A percentile compares a stretch with the other conserved stretches of the same genome.
These are phyloP conservation scores for Nothocercus nigrocapillus DNA, from an alignment of 2,113 vertebrate genomes.

Conservation along the genomic window DNA sequence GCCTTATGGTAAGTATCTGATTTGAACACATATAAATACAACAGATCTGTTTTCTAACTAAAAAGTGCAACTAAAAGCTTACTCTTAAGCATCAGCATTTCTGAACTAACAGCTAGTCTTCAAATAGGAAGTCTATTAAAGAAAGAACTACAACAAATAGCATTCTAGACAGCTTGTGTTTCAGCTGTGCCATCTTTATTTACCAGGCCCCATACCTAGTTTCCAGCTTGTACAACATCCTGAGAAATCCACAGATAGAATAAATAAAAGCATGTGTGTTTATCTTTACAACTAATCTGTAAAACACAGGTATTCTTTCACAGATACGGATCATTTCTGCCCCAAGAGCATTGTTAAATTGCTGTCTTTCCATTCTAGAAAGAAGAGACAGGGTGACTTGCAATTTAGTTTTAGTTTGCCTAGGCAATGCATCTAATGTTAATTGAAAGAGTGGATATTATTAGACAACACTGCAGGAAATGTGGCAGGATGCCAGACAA, in stretches of 20 bases:
- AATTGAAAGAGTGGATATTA: constrained; percentile 11
- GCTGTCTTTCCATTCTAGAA: background rate
- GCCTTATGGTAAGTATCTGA: background rate
- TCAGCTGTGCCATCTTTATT: background rate
- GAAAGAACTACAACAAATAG: background rate
- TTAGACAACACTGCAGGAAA: background rate
- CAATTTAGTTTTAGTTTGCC: constrained; percentile 17
- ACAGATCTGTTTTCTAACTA: background rate
- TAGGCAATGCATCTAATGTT: background rate
- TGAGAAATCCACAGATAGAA: background rate
- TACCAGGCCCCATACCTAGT: background rate
- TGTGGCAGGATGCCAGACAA: background rate
- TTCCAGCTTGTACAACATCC: background rate
- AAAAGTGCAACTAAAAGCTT: background rate
- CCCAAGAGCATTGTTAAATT: background rate
- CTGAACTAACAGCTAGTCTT: background rate
- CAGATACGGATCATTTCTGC: background rate
- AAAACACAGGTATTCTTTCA: background rate
- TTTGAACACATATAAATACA: background rate
- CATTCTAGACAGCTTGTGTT: background rate
- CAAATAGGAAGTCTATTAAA: background rate
- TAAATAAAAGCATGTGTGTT: background rate
- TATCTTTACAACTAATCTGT: background rate
- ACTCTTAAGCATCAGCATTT: background rate
- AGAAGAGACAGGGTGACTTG: background rate